Evolutionary conservation across 1,140 invertebrate species (phyloP), one percentile per base, ranked within the genome.

Genomic region (Cephus cinctus): DNA sequence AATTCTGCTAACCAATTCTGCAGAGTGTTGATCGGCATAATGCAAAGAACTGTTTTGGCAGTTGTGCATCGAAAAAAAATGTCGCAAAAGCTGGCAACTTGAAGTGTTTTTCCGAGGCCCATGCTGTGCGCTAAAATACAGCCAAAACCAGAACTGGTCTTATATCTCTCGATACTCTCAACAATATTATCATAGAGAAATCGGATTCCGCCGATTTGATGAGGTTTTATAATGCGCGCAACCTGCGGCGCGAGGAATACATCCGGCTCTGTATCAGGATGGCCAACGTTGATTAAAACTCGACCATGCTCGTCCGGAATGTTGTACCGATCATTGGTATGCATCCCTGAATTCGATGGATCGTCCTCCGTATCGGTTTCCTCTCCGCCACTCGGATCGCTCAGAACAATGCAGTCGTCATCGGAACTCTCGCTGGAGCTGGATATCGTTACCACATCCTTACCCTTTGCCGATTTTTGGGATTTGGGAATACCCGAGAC

Each of bases 1-100:
- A 97, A 98, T 72, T 99, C 97, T 2, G 89, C 86, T 50, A 95
- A 74, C 97, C 97, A 99, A 79, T 99, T 99, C 77, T 99, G 96
- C 42, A 99, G 78, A 2, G 96, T 98, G 77, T 99, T 99, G 43
- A 99, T 98, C 1, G 97, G 97, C 81, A 98, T 97, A 55, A 99
- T 98, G 63, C 94, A 94, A 5, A 99, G 74, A 3, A 98, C 92
- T 22, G 87, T 90, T 65, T 86, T 91, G 4, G 90, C 89, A n/a
- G 81, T 81, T 0, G 94, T 97, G 65, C 92, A 86, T 40, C 94
- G 80, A 56, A 98, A 81, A 77, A 98, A 98, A 53, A 98, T 88
- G 76, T 98, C 95, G 67, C 90, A 91, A 77, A 98, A 98, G 55
- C 91, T 92, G 20, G 98, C 89, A 34, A 98, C 78, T 61, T 98